Base-by-base conservation (phyloP, 2,113 vertebrate species). In the Heterotis niloticus region DNA sequence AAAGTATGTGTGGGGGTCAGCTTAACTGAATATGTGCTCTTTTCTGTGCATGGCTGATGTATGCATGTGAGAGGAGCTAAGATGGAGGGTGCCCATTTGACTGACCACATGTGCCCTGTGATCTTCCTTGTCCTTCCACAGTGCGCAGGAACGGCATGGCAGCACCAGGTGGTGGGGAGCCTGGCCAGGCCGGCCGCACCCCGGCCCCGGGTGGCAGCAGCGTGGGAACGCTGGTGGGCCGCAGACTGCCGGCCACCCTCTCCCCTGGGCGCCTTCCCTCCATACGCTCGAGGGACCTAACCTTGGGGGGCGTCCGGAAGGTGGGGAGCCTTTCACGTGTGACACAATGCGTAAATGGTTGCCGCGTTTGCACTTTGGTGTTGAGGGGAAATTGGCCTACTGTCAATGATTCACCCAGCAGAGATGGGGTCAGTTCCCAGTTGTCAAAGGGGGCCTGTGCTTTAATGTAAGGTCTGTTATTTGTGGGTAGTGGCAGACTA, bases 241-340 rank as follows among this genome's bases (percentile, higher is more conserved):
- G 10, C 1, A 90, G 95, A 14, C 85, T 93, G 0, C 77, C 94
- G 0, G 86, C 90, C 0, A 80, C 92, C 0, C 80, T 95, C 76
- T 88, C 89, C 0, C 86, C 95, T 0, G 95, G 94, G 1, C 95
- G 96, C 64, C 92, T 99, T 12, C 95, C 96, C 11, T 90, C 95
- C 3, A 96, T 98, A 88, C 95, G 96, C 81, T 97, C 97, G 56
- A 91, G 96, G 70, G 96, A 98, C 86, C 95, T 98, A 69, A 97
- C 96, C 18, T 90, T 98, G 67, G 96, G 96, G 0, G 96, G 96
- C 5, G 95, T 98, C 14, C 97, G 98, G 81, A 99, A 99, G 92
- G 96, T 95, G 87, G 73, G 17, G 34, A 11, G 24, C 56, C 52
- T 67, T n/a, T 59, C 29, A 23, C 16, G 20, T 23, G 9, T 11